Evolutionary conservation across 2,797 vertebrate genomes (phyloP), one percentile per base, ranked within the genome.

Genomic region (Sebastes nivosus): DNA sequence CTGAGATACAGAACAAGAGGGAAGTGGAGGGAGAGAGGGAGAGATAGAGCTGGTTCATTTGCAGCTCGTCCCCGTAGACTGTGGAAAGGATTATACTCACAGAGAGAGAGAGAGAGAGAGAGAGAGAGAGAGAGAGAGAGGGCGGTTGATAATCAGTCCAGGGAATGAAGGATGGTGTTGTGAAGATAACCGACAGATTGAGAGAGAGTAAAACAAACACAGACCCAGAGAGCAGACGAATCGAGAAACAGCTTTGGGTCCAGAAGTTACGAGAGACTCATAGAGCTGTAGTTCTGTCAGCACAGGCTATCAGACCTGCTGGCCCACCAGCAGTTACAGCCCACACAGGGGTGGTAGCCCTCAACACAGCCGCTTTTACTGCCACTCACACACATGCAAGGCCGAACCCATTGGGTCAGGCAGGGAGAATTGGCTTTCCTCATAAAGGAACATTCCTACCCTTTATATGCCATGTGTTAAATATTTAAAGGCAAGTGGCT

Each of bases 401-500:
- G 36, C 52, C 16, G 46, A 77, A 25, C 12, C 60, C 64, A 6
- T 14, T 34, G 61, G 73, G 82, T 73, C 88, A 81, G 61, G 1
- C 25, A 20, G 50, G 63, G 79, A 79, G 86, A 81, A 81, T 74
- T 69, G 20, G 38, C 59, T 85, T 89, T 63, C 83, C 77, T 79
- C 74, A 83, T 93, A 86, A 93, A 93, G 87, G 72, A 84, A 74
- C 34, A 68, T 79, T 85, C 73, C 72, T 32, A 11, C 78, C 29
- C 84, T 93, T 94, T 93, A 92, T 72, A 67, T 55, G 75, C 81
- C 86, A 82, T 55, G 78, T 89, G 82, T 87, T 88, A 50, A 83
- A 82, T 72, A 73, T 92, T 89, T 87, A 87, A 84, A 79, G 72
- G 50, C 42, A 70, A 54, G 57, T 67, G 65, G 20, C 66, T 52